Evolutionary conservation across 2,888 invertebrate species (phyloP), one percentile per base, ranked within the genome.

Genomic region (Dasypogon diadema): DNA sequence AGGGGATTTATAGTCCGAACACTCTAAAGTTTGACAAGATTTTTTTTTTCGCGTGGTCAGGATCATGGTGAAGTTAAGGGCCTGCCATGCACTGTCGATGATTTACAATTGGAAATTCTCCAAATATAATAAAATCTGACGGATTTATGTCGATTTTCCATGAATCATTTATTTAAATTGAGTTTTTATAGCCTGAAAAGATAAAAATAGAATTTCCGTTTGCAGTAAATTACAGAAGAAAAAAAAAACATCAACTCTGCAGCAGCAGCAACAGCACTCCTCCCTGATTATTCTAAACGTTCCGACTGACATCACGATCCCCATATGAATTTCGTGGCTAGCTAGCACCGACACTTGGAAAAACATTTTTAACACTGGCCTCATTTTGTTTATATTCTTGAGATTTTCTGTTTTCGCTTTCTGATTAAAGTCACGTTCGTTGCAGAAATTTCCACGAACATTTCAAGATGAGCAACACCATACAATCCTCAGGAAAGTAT

Each of bases 391-490:
- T 65, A 46, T 65, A 24, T 65, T 65, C 37, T 65, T 42, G 46
- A 16, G 21, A 63, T 63, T 63, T 63, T 63, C 65, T 65, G 48
- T 65, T 65, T 65, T 65, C 65, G 42, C 65, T 65, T 65, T 65
- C 46, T 46, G 48, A 65, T 65, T 65, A 46, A 65, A 65, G 65
- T 65, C 65, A 65, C 65, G 65, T 65, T 65, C 65, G 24, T 16
- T 46, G 48, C 42, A 65, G 46, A 22, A 65, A 46, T 65, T 65
- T 65, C 24, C 65, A 65, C 48, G 65, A 65, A 18, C 18, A 22
- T 65, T 48, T 65, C 24, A n/a, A 37, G 46, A 46, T 46, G 65
- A 65, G 34, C 21, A n/a, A n/a, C n/a, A n/a, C n/a, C n/a, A 60
- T 26, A 60, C 34, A 34, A 22, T 46, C 46, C 22, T 14, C 46